Evolutionary conservation across 2,797 vertebrate species (phyloP), one percentile per base, ranked within the genome.

Genomic region (Myripristis jacobus): DNA sequence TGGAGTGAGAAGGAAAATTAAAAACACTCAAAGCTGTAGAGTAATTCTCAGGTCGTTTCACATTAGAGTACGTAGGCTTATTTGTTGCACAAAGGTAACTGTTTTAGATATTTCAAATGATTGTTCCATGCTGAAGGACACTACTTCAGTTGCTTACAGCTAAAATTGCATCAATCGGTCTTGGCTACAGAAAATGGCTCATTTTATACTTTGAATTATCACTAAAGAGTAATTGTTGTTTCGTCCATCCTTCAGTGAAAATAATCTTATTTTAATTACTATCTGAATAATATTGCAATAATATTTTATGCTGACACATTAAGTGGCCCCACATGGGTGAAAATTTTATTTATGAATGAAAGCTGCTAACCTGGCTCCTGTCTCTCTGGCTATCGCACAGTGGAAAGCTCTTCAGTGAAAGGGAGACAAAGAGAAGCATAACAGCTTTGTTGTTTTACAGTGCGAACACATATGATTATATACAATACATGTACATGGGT

Each of bases 241-340:
- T 25, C 15, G 18, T 27, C 25, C 19, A 56, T 66, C n/a, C 25
- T 36, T 31, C 4, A 13, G 36, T 41, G 24, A 31, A 18, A 24
- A 38, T 7, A 68, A 56, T 68, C 27, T 34, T 63, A 15, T 73
- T 80, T 70, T 15, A 62, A 66, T 81, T 19, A 18, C 15, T 29
- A 36, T 31, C 8, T 31, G 29, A 66, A 61, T 22, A 70, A 75
- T 79, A 58, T 53, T 57, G 77, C 83, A 88, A 67, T 89, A 84
- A 79, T 65, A 38, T 68, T 69, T 58, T 58, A 46, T 66, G 74
- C 18, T 65, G 38, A 70, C 63, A 61, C 47, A 48, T 48, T 2
- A n/a, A 75, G 51, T 24, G 3, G 29, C 62, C 59, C 50, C 66
- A 65, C 29, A 10, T 48, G 18, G 27, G 11, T 55, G 19, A 64